Percentiles rank a stretch among this genome's conserved stretches.
These are phyloP conservation scores for Sardinella longiceps DNA, from an alignment of 2,797 vertebrate species.

Conservation along the genomic window DNA sequence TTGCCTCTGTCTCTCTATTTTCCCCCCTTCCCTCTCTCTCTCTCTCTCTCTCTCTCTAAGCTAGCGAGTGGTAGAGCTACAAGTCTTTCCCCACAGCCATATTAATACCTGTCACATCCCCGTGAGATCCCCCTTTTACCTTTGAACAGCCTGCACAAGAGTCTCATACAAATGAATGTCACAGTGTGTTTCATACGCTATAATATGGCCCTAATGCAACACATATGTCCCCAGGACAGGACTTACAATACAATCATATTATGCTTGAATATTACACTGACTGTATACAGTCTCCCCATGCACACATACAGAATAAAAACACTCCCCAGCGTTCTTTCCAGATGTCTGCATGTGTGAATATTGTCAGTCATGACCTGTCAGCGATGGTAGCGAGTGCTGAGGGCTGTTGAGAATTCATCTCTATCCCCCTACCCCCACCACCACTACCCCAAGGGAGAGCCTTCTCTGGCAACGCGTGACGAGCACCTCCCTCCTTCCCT, in stretches of 20 bases:
- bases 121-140: background rate
- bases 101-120: constrained; percentile 24
- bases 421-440: background rate
- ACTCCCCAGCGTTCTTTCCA: background rate
- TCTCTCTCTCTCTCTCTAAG: background rate
- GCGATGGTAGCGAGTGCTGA: background rate
- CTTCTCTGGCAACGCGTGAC: background rate
- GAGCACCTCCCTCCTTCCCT: background rate
- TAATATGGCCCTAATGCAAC: background rate
- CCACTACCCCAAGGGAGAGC: background rate
- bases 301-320: constrained; percentile 5
- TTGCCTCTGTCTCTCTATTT: background rate
- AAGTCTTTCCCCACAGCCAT: background rate
- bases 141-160: background rate
- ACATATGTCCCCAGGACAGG: constrained; percentile 1
- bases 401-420: constrained; percentile 2
- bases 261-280: background rate
- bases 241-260: background rate
- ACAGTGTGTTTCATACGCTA: background rate
- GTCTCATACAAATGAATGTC: background rate
- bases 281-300: constrained; percentile 59
- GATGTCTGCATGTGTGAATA: background rate
- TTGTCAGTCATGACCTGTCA: constrained; percentile 9
- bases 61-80: background rate
- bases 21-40: background rate